phyloP scores from a whole-genome alignment of 2,888 invertebrate genomes.

The Sphaerophoria taeniata region DNA sequence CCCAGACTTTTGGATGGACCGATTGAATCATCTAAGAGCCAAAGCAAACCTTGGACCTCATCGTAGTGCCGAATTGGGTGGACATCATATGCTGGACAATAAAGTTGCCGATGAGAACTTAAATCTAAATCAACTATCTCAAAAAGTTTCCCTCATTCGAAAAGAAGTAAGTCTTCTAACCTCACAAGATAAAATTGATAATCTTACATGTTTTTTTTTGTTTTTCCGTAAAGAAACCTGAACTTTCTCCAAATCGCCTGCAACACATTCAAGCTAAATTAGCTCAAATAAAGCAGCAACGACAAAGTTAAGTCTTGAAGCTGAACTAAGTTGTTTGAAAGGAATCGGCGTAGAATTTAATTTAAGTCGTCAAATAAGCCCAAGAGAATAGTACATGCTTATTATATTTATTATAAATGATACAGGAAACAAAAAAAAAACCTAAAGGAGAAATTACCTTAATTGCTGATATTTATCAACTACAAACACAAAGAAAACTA shows the following conservation, averaged over 20 bases:
- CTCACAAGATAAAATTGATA: neutral
- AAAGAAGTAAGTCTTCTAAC: constrained; percentile 79
- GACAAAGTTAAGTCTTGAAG: constrained; percentile 61
- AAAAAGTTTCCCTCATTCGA: constrained; percentile 80
- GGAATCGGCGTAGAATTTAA: constrained; percentile 35
- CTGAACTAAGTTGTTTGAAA: constrained; percentile 21
- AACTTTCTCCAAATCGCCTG: constrained; percentile 82
- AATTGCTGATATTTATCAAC: constrained; percentile 67
- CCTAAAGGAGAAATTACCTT: constrained; percentile 51
- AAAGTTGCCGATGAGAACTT: constrained; percentile 82
- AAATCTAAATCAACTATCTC: constrained; percentile 80
- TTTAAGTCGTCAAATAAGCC: constrained; percentile 29
- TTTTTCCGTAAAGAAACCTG: constrained; percentile 79
- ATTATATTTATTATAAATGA: constrained; percentile 47
- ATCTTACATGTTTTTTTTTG: constrained; percentile 35
- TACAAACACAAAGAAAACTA: constrained; percentile 33
- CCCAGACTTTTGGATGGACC: constrained; percentile 83
- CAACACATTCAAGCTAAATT: constrained; percentile 82
- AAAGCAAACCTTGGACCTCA: constrained; percentile 78
- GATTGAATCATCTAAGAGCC: constrained; percentile 79
- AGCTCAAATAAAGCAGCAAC: constrained; percentile 82
- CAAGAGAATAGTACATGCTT: constrained; percentile 36
- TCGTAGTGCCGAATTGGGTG: constrained; percentile 76
- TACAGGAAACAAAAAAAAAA: constrained; percentile 51
- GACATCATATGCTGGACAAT: constrained; percentile 80